A percentile compares a stretch with the other conserved stretches of the same genome.
Evolutionary conservation across 2,888 invertebrate species (phyloP).

Genomic region (Nemoura dubitans): DNA sequence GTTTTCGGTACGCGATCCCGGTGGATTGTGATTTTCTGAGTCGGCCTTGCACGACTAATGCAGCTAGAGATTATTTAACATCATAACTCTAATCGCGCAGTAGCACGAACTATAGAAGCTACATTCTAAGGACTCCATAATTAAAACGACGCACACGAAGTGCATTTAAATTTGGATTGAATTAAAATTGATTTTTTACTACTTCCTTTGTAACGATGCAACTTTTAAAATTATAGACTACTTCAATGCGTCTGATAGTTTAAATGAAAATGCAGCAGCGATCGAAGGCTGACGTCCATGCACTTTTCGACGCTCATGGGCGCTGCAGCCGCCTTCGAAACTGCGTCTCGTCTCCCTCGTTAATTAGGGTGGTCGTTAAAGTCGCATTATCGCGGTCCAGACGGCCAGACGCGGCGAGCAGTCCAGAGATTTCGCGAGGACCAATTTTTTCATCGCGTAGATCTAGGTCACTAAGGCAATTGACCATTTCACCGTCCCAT

Average conservation of each 20-base stretch:
- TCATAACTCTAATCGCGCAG: background rate
- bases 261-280: background rate
- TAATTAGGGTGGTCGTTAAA: conserved; percentile 25
- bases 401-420: conserved; percentile 3
- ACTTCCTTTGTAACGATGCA: background rate
- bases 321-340: background rate
- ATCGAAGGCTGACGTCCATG: background rate
- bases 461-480: conserved; percentile 28
- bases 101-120: background rate
- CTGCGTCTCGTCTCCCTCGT: background rate
- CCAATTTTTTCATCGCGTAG: background rate
- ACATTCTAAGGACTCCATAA: background rate
- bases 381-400: conserved; percentile 30
- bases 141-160: background rate
- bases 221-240: background rate
- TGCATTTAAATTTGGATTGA: background rate
- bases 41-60: background rate
- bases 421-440: conserved; percentile 16
- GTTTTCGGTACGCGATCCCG: background rate
- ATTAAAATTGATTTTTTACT: background rate
- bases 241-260: background rate
- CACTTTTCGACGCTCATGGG: background rate
- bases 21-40: background rate
- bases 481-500: background rate
- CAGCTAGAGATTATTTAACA: background rate